Evolutionary conservation across 2,113 vertebrate species (phyloP).

Genomic region (Psittacara wagleri): DNA sequence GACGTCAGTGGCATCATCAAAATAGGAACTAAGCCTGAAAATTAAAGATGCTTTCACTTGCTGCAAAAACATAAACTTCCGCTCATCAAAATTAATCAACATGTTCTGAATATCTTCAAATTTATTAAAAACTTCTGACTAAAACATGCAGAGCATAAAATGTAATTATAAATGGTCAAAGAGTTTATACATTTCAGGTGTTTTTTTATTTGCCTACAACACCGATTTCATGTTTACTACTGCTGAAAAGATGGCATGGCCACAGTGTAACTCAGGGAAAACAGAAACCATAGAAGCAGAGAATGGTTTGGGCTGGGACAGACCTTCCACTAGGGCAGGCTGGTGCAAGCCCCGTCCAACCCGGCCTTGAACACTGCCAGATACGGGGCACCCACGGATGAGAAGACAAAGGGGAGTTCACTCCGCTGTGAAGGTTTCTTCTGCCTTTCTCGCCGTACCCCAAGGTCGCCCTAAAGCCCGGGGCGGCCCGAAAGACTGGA

Average conservation of each 20-base stretch:
- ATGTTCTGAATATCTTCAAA: not conserved
- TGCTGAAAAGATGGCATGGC: not conserved
- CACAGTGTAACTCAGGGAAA: fast-evolving
- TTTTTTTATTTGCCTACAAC: not conserved
- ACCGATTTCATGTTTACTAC: fast-evolving
- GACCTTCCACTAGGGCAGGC: too few relatives aligned
- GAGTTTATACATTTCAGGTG: not conserved
- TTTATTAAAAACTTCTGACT: not conserved
- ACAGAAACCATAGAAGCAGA: not conserved
- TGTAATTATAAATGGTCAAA: not conserved
- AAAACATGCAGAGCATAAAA: not conserved
- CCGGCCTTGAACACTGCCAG: too few relatives aligned
- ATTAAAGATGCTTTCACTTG: not conserved
- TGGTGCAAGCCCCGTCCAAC: too few relatives aligned
- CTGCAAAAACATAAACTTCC: not conserved
- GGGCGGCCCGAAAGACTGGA: too few relatives aligned
- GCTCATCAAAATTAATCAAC: not conserved
- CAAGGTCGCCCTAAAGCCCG: too few relatives aligned
- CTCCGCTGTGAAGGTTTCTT: too few relatives aligned
- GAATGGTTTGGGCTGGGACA: too few relatives aligned
- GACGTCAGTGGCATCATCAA: fast-evolving
- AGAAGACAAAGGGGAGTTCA: too few relatives aligned
- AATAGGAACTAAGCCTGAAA: not conserved
- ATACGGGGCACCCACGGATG: too few relatives aligned
- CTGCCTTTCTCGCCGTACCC: too few relatives aligned